phyloP scores from a whole-genome alignment of 2,113 vertebrate genomes.

The Eidolon helvum region DNA sequence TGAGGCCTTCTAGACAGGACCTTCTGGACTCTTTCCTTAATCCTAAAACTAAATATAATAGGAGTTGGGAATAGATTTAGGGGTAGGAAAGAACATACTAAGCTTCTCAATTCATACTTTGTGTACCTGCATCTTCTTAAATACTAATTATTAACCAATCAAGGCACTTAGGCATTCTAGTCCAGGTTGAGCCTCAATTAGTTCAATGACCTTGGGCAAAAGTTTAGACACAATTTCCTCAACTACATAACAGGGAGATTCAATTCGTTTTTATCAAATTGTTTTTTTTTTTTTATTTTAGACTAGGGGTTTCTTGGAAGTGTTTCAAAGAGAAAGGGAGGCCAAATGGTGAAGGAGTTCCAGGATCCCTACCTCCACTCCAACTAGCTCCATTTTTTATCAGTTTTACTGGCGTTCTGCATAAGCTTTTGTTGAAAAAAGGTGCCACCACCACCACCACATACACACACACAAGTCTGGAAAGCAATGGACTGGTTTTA shows the following conservation, averaged over 20 bases:
- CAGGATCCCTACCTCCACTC: not conserved
- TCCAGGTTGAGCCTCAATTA: not conserved
- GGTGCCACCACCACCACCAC: not conserved
- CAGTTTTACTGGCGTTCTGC: not conserved
- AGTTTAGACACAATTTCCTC: not conserved
- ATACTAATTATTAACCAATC: not conserved
- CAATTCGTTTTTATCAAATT: not conserved
- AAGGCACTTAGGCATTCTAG: not conserved
- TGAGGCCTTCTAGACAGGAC: not conserved
- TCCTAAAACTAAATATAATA: not conserved
- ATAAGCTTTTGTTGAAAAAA: not conserved
- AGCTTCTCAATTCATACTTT: not conserved
- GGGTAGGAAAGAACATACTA: not conserved
- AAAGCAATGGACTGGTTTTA: not conserved
- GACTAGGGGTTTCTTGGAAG: not conserved
- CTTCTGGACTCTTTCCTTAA: not conserved
- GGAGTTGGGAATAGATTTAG: not conserved
- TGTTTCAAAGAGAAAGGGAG: not conserved
- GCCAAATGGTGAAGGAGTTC: not conserved
- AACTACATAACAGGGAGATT: not conserved
- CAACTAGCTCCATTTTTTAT: not conserved
- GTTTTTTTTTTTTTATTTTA: not conserved
- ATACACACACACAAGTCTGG: not conserved
- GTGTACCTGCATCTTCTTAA: not conserved
- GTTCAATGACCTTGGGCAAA: not conserved